Conservation (phyloP, 2,113 vertebrate species). For the Sorex fumeus region DNA sequence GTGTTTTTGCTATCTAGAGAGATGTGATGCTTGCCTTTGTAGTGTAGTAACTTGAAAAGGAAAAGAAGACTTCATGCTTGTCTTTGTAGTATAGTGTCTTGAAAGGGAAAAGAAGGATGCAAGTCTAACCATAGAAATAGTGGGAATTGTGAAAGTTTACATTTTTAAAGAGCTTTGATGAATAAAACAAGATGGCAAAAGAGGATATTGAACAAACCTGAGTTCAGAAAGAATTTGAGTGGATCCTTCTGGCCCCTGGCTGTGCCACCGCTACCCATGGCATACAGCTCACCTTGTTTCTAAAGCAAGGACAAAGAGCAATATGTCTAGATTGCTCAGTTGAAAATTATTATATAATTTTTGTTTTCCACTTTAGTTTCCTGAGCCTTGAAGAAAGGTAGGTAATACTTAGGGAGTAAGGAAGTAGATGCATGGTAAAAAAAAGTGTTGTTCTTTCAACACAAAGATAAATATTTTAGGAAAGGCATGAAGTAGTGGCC, state of each 20-base stretch:
- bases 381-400: not conserved
- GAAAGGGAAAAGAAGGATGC: constrained; percentile 32
- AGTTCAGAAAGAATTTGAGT: not conserved
- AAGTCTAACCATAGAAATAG: not conserved
- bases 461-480: not conserved
- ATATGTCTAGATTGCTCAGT: not conserved
- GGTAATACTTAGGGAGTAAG: not conserved
- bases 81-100: not conserved
- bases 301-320: not conserved
- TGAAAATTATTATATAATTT: not conserved
- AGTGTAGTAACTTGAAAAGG: not conserved
- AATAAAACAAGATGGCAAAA: constrained; percentile 27
- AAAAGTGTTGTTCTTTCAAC: not conserved
- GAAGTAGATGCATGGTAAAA: not conserved
- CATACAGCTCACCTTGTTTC: not conserved
- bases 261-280: not conserved
- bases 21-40: not conserved
- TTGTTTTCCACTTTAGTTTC: not conserved
- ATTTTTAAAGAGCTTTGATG: constrained; percentile 7
- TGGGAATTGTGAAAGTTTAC: constrained; percentile 18
- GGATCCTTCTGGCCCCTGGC: not conserved
- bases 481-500: not conserved
- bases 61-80: constrained; percentile 25
- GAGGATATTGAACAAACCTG: not conserved
- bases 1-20: constrained; percentile 1